These are phyloP conservation scores for Idaea dimidiata DNA, from an alignment of 2,888 invertebrate species.

Conservation along the genomic window DNA sequence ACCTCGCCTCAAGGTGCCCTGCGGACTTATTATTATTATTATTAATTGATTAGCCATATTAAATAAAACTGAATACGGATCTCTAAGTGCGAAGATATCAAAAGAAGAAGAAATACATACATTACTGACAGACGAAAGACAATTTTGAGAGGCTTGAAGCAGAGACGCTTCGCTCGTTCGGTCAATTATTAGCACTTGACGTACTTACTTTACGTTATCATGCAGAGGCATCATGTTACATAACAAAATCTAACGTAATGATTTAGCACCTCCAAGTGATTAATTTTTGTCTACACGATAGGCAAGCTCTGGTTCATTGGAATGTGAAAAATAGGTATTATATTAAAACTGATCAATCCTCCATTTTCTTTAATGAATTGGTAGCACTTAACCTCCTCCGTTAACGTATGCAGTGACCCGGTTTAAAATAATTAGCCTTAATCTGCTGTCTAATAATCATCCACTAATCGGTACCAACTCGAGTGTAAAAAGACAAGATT, in stretches of 20 bases:
- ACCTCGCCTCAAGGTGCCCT: no score
- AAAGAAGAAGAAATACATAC: no score
- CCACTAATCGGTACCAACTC: neutral
- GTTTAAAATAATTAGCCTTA: conserved; percentile 34
- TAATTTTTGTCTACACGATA: neutral
- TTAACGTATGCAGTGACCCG: conserved; percentile 33
- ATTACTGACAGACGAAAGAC: no score
- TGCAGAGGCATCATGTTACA: conserved; percentile 4
- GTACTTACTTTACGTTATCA: neutral
- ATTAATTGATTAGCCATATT: no score
- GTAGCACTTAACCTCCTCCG: conserved; percentile 38
- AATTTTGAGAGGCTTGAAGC: no score
- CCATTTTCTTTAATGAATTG: conserved; percentile 31
- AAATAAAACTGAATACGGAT: no score
- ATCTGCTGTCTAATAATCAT: conserved; percentile 23
- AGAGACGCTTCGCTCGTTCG: no score
- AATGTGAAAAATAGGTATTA: neutral
- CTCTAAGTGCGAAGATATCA: no score
- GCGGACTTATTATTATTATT: no score
- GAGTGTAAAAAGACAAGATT: neutral
- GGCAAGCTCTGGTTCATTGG: neutral
- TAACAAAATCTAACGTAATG: neutral
- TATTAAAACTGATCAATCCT: neutral
- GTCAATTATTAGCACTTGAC: neutral
- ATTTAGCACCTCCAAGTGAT: neutral